Evolutionary conservation across 1,140 invertebrate genomes (phyloP).

Genomic region (Aphaenogaster ashmeadi): DNA sequence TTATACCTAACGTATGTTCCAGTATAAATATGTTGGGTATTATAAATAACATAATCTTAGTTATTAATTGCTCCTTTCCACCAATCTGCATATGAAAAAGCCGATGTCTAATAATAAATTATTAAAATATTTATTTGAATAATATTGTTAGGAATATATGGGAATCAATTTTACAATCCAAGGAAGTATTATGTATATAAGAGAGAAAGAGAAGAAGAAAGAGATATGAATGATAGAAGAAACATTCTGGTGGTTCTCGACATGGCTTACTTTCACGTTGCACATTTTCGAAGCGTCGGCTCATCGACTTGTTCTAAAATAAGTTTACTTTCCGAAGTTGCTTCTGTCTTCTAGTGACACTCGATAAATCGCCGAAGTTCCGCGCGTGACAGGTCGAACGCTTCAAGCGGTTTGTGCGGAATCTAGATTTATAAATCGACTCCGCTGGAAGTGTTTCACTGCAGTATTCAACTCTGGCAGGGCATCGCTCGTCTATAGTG

Average conservation of each 20-base stretch:
- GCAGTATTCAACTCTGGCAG: slow-evolving; percentile 45
- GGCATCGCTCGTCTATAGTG: slow-evolving; percentile 35
- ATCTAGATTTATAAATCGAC: slow-evolving; percentile 63
- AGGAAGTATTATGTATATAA: not conserved
- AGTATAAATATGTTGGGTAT: no score
- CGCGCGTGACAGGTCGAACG: slow-evolving; percentile 52
- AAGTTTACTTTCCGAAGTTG: slow-evolving; percentile 46
- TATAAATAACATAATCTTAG: no score
- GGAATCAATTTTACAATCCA: not conserved
- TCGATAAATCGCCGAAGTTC: slow-evolving; percentile 64
- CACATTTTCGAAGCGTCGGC: slow-evolving; percentile 32
- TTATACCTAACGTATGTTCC: no score
- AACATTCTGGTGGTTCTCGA: not conserved
- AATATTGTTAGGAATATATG: not conserved
- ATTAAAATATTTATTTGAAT: slow-evolving; percentile 8
- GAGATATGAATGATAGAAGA: not conserved
- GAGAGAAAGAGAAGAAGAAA: not conserved
- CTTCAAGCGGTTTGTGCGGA: slow-evolving; percentile 54
- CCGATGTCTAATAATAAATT: not conserved
- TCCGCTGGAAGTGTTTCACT: slow-evolving; percentile 48
- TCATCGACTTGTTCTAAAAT: slow-evolving; percentile 31
- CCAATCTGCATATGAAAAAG: no score
- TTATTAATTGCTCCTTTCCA: no score
- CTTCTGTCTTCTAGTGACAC: slow-evolving; percentile 57
- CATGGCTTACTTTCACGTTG: not conserved